Evolutionary conservation across 1,140 invertebrate species (phyloP), one percentile per base, ranked within the genome.

Genomic region (Neocloeon triangulifer): DNA sequence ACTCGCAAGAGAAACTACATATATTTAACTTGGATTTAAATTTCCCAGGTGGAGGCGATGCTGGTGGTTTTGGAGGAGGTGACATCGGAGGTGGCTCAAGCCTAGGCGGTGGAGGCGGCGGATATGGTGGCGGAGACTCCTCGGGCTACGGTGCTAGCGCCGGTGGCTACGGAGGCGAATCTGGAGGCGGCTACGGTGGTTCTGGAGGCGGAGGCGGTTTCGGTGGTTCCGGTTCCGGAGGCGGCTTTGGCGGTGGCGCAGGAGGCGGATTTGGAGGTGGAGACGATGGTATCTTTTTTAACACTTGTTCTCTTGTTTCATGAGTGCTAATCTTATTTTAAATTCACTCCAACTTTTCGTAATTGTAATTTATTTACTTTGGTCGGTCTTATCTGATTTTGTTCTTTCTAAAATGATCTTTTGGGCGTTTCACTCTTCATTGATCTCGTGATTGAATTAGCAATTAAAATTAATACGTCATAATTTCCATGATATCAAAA

Each of bases 251-350:
- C 9, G n/a, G 15, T 14, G 27, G 27, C 15, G 22, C 12, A 8
- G 27, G 2, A 3, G 10, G 15, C 3, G 27, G 2, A 10, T 2
- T 39, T 3, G 35, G 14, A 2, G n/a, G 19, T 21, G 26, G 13
- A 7, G 33, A 14, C 13, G 19, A 19, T 18, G 39, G 44, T 8
- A n/a, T n/a, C n/a, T n/a, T n/a, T n/a, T n/a, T n/a, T n/a, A n/a
- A n/a, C n/a, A n/a, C n/a, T n/a, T n/a, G n/a, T n/a, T n/a, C n/a
- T n/a, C n/a, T n/a, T n/a, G n/a, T n/a, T n/a, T n/a, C n/a, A n/a
- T n/a, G n/a, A n/a, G n/a, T n/a, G n/a, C n/a, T n/a, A n/a, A n/a
- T n/a, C n/a, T n/a, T n/a, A n/a, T n/a, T n/a, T n/a, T n/a, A n/a
- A n/a, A n/a, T n/a, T n/a, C n/a, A n/a, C n/a, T n/a, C n/a, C n/a